These are phyloP conservation scores for Seriola dumerili DNA, from an alignment of 2,113 vertebrate genomes.

Conservation along the genomic window DNA sequence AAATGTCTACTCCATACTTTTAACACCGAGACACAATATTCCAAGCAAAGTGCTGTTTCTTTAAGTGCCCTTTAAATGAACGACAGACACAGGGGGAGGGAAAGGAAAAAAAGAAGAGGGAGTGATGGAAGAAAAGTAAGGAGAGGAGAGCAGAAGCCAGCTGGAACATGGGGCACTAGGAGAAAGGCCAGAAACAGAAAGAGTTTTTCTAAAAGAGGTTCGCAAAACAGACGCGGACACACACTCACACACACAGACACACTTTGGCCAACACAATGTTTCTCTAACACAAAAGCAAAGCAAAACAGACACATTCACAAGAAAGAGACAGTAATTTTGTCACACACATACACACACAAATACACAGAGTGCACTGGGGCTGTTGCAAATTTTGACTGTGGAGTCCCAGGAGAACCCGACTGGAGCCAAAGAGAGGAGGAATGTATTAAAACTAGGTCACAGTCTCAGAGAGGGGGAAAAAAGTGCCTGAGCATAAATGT, in stretches of 20 bases:
- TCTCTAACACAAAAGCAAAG: constrained; percentile 21
- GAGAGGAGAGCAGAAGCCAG: constrained; percentile 59
- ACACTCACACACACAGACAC: not conserved
- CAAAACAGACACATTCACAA: constrained; percentile 26
- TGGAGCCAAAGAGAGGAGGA: constrained; percentile 74
- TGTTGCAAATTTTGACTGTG: constrained; percentile 52
- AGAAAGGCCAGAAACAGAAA: constrained; percentile 40
- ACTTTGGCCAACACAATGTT: not conserved
- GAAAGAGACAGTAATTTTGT: constrained; percentile 30
- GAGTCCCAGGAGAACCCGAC: constrained; percentile 62
- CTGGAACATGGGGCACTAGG: constrained; percentile 55
- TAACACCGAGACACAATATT: constrained; percentile 23
- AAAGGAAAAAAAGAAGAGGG: constrained; percentile 20
- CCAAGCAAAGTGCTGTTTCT: constrained; percentile 27
- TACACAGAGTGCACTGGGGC: constrained; percentile 4
- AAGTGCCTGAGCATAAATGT: constrained; percentile 49
- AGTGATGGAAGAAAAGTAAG: constrained; percentile 49
- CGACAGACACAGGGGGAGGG: constrained; percentile 21
- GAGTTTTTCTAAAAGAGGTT: constrained; percentile 37
- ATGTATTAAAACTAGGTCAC: constrained; percentile 81
- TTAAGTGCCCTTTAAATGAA: constrained; percentile 59
- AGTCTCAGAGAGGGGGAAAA: constrained; percentile 34
- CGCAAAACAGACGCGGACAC: constrained; percentile 39
- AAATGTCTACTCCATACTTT: constrained; percentile 31
- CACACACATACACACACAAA: constrained; percentile 20